These are phyloP conservation scores for Drosophila ananassae DNA, from an alignment of 1,140 invertebrate genomes.

Conservation along the genomic window DNA sequence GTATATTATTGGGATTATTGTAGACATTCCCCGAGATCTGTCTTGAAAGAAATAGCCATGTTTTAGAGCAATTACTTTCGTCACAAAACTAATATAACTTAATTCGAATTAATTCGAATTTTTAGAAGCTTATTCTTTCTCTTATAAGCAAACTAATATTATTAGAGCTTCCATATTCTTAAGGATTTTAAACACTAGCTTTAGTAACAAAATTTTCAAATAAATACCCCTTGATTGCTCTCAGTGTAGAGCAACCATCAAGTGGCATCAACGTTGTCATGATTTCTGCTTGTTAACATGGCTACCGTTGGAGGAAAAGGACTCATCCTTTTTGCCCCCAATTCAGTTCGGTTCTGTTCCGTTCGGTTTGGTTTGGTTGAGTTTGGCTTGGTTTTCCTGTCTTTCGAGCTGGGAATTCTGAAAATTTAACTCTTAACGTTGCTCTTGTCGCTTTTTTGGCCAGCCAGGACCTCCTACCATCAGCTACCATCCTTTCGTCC, in stretches of 20 bases:
- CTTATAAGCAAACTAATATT: too few relatives aligned
- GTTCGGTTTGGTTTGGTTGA: slow-evolving; percentile 15
- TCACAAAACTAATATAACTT: neutral
- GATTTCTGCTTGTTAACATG: slow-evolving; percentile 81
- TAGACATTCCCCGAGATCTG: neutral
- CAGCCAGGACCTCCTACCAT: slow-evolving; percentile 2
- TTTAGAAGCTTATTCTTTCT: neutral
- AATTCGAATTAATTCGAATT: too few relatives aligned
- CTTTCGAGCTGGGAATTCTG: slow-evolving; percentile 82
- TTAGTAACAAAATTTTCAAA: too few relatives aligned
- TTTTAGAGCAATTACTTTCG: neutral
- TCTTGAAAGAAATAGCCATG: neutral
- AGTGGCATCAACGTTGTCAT: slow-evolving; percentile 79
- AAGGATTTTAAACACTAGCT: too few relatives aligned
- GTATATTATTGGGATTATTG: neutral
- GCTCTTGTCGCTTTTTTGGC: slow-evolving; percentile 51
- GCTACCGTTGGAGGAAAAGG: slow-evolving; percentile 59
- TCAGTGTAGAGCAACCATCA: slow-evolving; percentile 51
- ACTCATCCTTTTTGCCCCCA: slow-evolving; percentile 11
- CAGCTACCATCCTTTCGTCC: too few relatives aligned
- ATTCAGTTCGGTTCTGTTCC: slow-evolving; percentile 20
- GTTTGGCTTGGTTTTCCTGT: slow-evolving; percentile 58
- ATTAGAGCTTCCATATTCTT: too few relatives aligned
- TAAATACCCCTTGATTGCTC: neutral
- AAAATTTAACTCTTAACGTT: slow-evolving; percentile 78